Evolutionary conservation across 2,888 invertebrate species (phyloP).

Genomic region (Litoditis marina): DNA sequence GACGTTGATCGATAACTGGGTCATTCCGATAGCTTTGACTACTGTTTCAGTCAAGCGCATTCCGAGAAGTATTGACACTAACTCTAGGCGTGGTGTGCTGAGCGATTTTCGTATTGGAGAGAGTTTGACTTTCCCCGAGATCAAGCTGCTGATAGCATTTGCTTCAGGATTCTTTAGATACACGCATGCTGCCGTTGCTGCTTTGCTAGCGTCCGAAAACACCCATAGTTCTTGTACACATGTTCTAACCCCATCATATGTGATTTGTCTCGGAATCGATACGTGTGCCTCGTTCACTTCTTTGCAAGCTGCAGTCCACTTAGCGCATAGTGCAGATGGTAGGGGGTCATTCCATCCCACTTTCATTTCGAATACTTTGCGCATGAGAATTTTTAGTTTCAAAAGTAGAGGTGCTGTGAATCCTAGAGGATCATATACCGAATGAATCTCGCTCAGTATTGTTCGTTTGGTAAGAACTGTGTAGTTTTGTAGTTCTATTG

Average conservation of each 20-base stretch:
- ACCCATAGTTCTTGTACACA: not conserved
- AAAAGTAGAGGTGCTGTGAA: not conserved
- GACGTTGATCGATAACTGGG: not conserved
- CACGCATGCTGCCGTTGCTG: not conserved
- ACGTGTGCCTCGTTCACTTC: not conserved
- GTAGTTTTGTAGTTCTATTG: no score
- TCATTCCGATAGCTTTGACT: not conserved
- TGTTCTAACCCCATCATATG: not conserved
- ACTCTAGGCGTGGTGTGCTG: not conserved
- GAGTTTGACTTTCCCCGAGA: not conserved
- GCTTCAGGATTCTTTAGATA: not conserved
- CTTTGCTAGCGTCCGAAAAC: not conserved
- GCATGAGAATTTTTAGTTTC: not conserved
- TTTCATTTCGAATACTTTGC: not conserved
- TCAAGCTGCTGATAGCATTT: not conserved
- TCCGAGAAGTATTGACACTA: not conserved
- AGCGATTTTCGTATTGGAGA: not conserved
- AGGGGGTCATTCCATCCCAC: not conserved
- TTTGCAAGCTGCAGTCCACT: not conserved
- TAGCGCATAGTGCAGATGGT: not conserved
- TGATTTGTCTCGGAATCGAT: no score
- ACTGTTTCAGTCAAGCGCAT: not conserved
- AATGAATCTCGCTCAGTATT: not conserved
- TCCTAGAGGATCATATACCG: conserved; percentile 1
- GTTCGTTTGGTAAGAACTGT: not conserved